These are phyloP conservation scores for Solenodon paradoxus DNA, from an alignment of 2,113 vertebrate genomes.

Conservation along the genomic window DNA sequence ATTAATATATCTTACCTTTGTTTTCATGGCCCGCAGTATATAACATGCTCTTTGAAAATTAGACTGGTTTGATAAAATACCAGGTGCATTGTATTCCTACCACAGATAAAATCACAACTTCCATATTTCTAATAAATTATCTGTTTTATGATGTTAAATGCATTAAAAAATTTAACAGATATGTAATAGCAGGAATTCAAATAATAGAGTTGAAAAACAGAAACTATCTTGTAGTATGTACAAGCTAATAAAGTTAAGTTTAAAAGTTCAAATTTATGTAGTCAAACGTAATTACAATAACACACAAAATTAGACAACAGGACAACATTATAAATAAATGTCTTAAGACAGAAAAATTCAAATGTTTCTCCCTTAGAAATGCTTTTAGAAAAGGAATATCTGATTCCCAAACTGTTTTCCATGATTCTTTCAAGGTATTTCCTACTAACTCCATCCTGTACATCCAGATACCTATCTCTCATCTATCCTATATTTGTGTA, in stretches of 20 bases:
- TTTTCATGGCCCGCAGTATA: not conserved
- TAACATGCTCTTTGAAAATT: slow-evolving; percentile 22
- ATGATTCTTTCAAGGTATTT: not conserved
- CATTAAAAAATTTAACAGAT: slow-evolving; percentile 45
- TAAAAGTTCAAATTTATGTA: slow-evolving; percentile 26
- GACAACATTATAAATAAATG: not conserved
- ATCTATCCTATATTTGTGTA: not conserved
- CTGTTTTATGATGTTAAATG: slow-evolving; percentile 39
- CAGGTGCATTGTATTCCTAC: not conserved
- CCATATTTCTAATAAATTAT: slow-evolving; percentile 28
- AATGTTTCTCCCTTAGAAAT: slow-evolving; percentile 11
- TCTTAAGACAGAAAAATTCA: slow-evolving; percentile 23
- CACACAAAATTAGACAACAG: not conserved
- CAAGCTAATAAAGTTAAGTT: slow-evolving; percentile 4
- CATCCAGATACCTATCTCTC: not conserved
- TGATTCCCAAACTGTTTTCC: not conserved
- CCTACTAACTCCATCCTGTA: not conserved
- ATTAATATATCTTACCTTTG: not conserved
- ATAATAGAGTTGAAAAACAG: slow-evolving; percentile 37
- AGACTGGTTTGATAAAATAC: slow-evolving; percentile 39
- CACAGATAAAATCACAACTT: slow-evolving; percentile 28
- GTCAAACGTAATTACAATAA: slow-evolving; percentile 5
- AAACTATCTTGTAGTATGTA: not conserved
- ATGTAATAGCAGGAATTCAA: slow-evolving; percentile 44
- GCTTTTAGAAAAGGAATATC: slow-evolving; percentile 2